phyloP scores from a whole-genome alignment of 2,797 vertebrate genomes.

The Ctenosaura bakeri region DNA sequence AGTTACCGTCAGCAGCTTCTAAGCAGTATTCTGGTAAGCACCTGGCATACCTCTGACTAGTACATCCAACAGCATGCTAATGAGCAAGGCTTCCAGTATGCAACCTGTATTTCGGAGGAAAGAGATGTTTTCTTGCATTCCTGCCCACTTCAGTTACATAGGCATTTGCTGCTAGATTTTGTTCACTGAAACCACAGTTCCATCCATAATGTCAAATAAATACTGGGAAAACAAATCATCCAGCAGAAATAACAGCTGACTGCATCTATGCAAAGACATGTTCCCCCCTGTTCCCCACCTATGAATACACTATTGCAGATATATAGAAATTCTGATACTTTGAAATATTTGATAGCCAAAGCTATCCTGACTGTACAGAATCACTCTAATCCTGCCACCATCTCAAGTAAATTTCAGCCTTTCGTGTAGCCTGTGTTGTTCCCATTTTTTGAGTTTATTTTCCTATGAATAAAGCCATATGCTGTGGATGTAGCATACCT shows the following conservation, averaged over 20 bases:
- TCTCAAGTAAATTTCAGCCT: background rate
- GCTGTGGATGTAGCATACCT: too few species aligned
- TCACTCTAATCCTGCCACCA: background rate
- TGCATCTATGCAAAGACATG: background rate
- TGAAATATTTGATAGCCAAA: background rate
- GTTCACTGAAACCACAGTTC: background rate
- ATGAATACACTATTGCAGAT: background rate
- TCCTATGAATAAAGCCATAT: background rate
- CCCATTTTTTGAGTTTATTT: background rate
- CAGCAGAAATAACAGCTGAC: conserved; percentile 28
- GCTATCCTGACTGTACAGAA: background rate
- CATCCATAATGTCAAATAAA: background rate
- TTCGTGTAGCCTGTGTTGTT: background rate
- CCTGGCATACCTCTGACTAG: conserved; percentile 32
- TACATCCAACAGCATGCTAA: conserved; percentile 34
- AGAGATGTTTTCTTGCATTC: background rate
- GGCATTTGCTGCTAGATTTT: background rate
- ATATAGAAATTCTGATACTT: background rate
- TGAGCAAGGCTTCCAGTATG: conserved; percentile 48
- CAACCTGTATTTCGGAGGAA: background rate
- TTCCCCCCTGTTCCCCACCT: background rate
- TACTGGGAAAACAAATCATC: background rate
- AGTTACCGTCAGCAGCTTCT: conserved; percentile 37
- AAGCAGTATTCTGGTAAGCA: conserved; percentile 42
- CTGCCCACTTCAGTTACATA: conserved; percentile 16